Percentiles rank a stretch among this genome's conserved stretches.
phyloP scores from a whole-genome alignment of 2,797 vertebrate species.

The Chelidonichthys spinosus region DNA sequence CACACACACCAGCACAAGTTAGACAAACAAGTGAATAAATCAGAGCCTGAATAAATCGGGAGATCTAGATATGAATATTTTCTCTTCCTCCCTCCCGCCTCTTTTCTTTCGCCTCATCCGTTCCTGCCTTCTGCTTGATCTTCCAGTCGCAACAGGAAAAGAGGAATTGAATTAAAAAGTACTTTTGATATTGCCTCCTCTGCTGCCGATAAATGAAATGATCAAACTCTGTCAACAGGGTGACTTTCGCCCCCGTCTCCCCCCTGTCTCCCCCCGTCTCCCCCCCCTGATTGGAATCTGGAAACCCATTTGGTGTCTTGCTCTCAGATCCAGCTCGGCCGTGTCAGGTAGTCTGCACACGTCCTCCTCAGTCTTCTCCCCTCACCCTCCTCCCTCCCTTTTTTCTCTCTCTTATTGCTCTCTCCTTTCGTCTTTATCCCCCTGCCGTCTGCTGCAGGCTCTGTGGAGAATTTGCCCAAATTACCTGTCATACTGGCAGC shows the following conservation, averaged over 20 bases:
- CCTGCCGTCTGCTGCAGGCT: slow-evolving; percentile 79
- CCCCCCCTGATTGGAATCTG: slow-evolving; percentile 82
- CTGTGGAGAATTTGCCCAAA: slow-evolving; percentile 88
- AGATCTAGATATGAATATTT: slow-evolving; percentile 56
- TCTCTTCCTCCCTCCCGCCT: background rate
- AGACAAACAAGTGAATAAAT: slow-evolving; percentile 75
- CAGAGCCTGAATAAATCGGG: slow-evolving; percentile 65
- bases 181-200: slow-evolving; percentile 79
- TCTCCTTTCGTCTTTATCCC: slow-evolving; percentile 80
- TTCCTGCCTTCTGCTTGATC: slow-evolving; percentile 67
- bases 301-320: slow-evolving; percentile 80
- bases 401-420: slow-evolving; percentile 65
- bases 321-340: slow-evolving; percentile 69
- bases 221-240: slow-evolving; percentile 81
- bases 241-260: slow-evolving; percentile 54
- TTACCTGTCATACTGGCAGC: slow-evolving; percentile 88
- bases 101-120: slow-evolving; percentile 50
- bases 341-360: slow-evolving; percentile 80
- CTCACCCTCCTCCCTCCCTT: slow-evolving; percentile 12
- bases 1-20: slow-evolving; percentile 39
- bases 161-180: slow-evolving; percentile 83
- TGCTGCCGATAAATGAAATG: slow-evolving; percentile 82
- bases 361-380: slow-evolving; percentile 56
- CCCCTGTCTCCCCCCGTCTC: slow-evolving; percentile 48
- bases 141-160: slow-evolving; percentile 72